Percentiles rank a stretch among this genome's conserved stretches.
Conservation (phyloP, 2,888 invertebrate species). For the Nemotelus nigrinus region DNA sequence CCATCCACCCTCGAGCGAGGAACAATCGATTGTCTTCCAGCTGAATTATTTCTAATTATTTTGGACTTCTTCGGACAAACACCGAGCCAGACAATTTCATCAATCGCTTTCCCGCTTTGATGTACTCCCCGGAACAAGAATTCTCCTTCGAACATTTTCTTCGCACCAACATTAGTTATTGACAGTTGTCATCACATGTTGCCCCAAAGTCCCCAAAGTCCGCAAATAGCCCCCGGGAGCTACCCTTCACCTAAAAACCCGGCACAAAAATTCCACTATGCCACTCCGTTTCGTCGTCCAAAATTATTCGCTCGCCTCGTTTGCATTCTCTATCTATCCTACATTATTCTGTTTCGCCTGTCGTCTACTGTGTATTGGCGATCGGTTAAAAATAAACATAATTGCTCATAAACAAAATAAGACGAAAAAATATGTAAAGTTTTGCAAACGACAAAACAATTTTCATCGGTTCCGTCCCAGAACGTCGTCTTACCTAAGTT, state of each 20-base stretch:
- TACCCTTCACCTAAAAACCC: slow-evolving; percentile 34
- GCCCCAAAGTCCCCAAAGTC: background rate
- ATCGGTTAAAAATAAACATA: slow-evolving; percentile 38
- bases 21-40: too few relatives aligned
- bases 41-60: background rate
- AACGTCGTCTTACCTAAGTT: background rate
- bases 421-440: background rate
- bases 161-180: slow-evolving; percentile 28
- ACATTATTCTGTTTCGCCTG: slow-evolving; percentile 10
- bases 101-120: too few relatives aligned
- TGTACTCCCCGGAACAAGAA: too few relatives aligned
- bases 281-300: slow-evolving; percentile 3
- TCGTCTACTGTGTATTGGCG: slow-evolving; percentile 3
- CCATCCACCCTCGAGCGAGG: too few relatives aligned
- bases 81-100: background rate
- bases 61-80: background rate
- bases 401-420: slow-evolving; percentile 25
- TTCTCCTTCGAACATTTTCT: background rate
- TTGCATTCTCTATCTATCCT: background rate
- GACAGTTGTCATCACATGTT: slow-evolving; percentile 32
- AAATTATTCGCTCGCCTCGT: slow-evolving; percentile 14
- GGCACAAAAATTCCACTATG: slow-evolving; percentile 22
- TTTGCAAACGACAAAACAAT: background rate
- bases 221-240: background rate
- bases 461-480: background rate